A percentile compares a stretch with the other conserved stretches of the same genome.
Conservation (phyloP, 2,888 invertebrate species). For the Lasioglossum calceatum region DNA sequence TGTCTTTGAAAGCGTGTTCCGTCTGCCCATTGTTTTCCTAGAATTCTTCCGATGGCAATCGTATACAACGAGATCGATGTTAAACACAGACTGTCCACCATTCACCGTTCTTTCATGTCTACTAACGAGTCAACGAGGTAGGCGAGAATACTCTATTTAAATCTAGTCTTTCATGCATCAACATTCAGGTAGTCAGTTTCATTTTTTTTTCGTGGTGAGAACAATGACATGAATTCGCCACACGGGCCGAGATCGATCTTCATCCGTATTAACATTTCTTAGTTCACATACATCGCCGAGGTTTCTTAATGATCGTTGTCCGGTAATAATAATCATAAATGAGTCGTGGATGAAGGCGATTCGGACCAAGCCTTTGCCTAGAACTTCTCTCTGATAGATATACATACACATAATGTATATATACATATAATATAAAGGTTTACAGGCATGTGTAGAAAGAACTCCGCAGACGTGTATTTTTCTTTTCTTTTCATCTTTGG, state of each 20-base stretch:
- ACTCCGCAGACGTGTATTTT: constrained; percentile 28
- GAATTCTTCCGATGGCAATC: constrained; percentile 27
- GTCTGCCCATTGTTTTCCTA: constrained; percentile 13
- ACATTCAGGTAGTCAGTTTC: constrained; percentile 39
- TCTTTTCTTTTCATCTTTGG: constrained; percentile 16
- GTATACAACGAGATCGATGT: constrained; percentile 58
- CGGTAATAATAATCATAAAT: constrained; percentile 33
- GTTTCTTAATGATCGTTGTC: constrained; percentile 51
- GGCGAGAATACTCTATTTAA: constrained; percentile 53
- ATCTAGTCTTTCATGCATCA: constrained; percentile 32
- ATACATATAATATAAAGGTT: constrained; percentile 42
- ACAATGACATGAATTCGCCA: constrained; percentile 19
- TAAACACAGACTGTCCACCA: constrained; percentile 41
- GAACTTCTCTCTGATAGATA: constrained; percentile 33
- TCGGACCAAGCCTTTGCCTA: constrained; percentile 33
- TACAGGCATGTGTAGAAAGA: constrained; percentile 44
- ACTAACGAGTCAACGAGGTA: constrained; percentile 63
- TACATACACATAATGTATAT: background rate
- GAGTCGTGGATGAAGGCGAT: constrained; percentile 33
- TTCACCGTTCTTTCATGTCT: constrained; percentile 37
- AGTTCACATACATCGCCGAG: constrained; percentile 7
- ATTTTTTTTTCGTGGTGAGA: constrained; percentile 19
- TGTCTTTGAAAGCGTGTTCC: constrained; percentile 20
- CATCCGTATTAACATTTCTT: background rate
- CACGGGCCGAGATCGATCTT: constrained; percentile 26